Conservation (phyloP, 1,140 invertebrate genomes). For the Pinna nobilis region DNA sequence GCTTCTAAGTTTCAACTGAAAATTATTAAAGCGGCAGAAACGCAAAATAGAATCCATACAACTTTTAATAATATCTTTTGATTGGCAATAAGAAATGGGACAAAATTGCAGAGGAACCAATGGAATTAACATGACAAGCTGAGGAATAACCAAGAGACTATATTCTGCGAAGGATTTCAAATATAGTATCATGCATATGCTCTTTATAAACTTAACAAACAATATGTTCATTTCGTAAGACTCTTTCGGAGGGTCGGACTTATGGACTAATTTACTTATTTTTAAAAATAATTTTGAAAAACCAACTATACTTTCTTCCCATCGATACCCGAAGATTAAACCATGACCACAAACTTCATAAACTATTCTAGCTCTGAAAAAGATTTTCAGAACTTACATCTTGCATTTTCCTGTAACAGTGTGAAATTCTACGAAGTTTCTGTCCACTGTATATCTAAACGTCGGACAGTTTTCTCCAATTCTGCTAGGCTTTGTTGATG, state of each 20-base stretch:
- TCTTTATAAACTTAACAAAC: neutral
- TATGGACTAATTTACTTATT: neutral
- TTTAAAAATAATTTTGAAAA: neutral
- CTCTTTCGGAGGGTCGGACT: neutral
- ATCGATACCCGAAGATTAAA: neutral
- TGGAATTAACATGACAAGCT: too few species aligned
- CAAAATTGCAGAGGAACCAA: too few species aligned
- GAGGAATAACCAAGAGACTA: neutral
- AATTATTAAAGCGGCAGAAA: too few species aligned
- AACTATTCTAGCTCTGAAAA: neutral
- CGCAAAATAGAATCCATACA: too few species aligned
- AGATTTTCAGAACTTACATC: neutral
- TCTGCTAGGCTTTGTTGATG: neutral
- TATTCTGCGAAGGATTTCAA: neutral
- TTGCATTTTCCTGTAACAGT: slow-evolving; percentile 10
- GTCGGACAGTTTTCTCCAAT: slow-evolving; percentile 9
- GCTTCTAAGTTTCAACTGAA: too few species aligned
- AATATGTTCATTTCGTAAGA: neutral
- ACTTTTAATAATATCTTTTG: too few species aligned
- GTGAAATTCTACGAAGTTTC: slow-evolving; percentile 20
- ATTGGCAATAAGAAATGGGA: too few species aligned
- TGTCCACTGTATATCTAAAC: slow-evolving; percentile 18
- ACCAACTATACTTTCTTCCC: neutral
- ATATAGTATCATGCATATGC: neutral
- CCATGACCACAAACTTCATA: neutral